Evolutionary conservation across 2,888 invertebrate species (phyloP), one percentile per base, ranked within the genome.

Genomic region (Acleris sparsana): DNA sequence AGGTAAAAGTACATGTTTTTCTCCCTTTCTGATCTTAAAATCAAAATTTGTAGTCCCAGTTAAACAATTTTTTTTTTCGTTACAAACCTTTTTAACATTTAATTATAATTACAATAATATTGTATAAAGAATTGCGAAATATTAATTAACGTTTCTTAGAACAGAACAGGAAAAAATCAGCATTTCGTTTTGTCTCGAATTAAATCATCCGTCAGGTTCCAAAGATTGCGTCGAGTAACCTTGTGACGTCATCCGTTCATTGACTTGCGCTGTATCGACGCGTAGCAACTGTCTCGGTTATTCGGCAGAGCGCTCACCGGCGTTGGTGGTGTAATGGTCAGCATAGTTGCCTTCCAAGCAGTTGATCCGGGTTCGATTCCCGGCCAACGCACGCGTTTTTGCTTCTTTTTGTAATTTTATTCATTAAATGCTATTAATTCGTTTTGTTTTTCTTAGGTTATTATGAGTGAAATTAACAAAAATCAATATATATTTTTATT

Each of bases 291-390:
- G 29, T n/a, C 68, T 5, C 9, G 4, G 4, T 62, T 79, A 78
- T 85, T 85, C 66, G 33, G 0, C 0, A 0, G 0, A 0, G 0
- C 0, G 0, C 0, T 0, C 70, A 83, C 68, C 33, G 77, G 93
- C 93, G 93, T 89, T 85, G 93, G 93, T 93, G 93, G 93, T 93
- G 93, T 93, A 93, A 93, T 93, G 93, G 93, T 93, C 91, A 93
- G 93, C 93, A 93, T 93, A 93, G 93, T 93, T 93, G 93, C 92
- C 93, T 93, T 93, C 93, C 93, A 93, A 93, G 93, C 93, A 93
- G 92, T 93, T 93, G 93, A 93, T 93, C 93, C 93, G 93, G 90
- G 93, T 93, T 93, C 93, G 93, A 93, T 93, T 93, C 93, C 91
- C 93, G 93, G 93, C 93, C 93, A 79, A 88, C 92, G 92, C 93